Base-by-base conservation (phyloP, 2,888 invertebrate genomes). In the Pogonocherus hispidulus region DNA sequence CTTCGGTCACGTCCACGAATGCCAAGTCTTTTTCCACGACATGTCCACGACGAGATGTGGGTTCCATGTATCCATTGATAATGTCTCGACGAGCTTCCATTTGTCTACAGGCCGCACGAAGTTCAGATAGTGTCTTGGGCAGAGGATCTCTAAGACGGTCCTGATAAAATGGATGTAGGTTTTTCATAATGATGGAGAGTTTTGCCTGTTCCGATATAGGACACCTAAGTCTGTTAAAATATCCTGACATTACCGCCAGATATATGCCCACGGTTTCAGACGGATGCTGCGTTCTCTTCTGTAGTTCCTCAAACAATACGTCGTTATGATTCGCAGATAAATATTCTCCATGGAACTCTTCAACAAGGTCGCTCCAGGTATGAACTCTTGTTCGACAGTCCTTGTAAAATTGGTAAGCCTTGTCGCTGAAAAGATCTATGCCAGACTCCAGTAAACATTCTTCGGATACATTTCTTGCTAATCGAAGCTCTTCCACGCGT, bases 341-440 rank as follows among this genome's bases (percentile, higher is more conserved):
- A 41, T 51, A 68, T 35, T 55, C 64, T 1, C 23, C 20, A 20
- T 59, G 16, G 32, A 64, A 59, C 44, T 68, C 59, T 6, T 14
- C 14, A 0, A 63, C 52, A 9, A 68, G 14, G 11, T 54, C 63
- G 9, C 59, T 47, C 63, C 68, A 68, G 6, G 6, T 35, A 1
- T 6, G 4, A 5, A 69, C 51, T 2, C 55, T 20, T 1, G 1
- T 5, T 6, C 57, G 8, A 57, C 44, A 54, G 5, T 63, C 54
- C n/a, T 54, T 52, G 18, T 63, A 63, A 23, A 63, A 63, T 9
- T 37, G 54, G 8, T 54, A 54, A 1, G 52, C 63, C 27, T 54
- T 54, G 8, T 18, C 63, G 0, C 1, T 32, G 18, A 55, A 65
- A 14, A 68, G 46, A 27, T 68, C 68, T 1, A 56, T 47, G 1